Percentiles rank a stretch among this genome's conserved stretches.
These are phyloP conservation scores for Peromyscus leucopus DNA, from an alignment of 2,113 vertebrate genomes.

Conservation along the genomic window DNA sequence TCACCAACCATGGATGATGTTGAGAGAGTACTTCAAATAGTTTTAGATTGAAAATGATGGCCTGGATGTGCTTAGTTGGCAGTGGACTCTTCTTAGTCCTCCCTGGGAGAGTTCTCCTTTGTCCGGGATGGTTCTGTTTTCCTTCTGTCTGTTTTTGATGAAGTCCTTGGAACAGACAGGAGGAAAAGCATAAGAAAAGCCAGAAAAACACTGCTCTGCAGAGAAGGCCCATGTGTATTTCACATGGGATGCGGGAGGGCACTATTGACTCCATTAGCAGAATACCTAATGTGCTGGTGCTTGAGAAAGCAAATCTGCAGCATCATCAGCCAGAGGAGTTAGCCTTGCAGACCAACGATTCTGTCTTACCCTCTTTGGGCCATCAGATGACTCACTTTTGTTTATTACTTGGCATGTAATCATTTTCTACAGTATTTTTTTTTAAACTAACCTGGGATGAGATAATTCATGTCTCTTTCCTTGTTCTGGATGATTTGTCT, in stretches of 20 bases:
- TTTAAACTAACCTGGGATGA: background rate
- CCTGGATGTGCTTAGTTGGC: background rate
- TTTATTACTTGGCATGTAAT: constrained; percentile 41
- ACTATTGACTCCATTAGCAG: background rate
- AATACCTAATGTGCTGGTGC: background rate
- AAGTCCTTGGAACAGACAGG: background rate
- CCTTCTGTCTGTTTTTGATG: background rate
- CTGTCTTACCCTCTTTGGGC: background rate
- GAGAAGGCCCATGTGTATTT: background rate
- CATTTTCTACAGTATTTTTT: background rate
- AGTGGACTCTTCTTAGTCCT: background rate
- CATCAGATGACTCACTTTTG: constrained; percentile 35
- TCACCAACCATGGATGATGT: background rate
- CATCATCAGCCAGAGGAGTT: background rate
- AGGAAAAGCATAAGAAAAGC: constrained; percentile 8
- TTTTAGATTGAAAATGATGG: background rate
- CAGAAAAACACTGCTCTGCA: background rate
- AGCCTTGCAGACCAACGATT: background rate
- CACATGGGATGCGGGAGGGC: background rate
- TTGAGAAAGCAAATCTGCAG: constrained; percentile 7
- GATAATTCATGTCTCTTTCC: background rate
- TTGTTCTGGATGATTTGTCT: background rate
- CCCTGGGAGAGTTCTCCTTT: background rate
- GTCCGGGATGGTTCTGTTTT: background rate
- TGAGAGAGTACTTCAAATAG: background rate